Conservation (phyloP, 1,140 invertebrate species). For the Pemphigus obesinymphae region DNA sequence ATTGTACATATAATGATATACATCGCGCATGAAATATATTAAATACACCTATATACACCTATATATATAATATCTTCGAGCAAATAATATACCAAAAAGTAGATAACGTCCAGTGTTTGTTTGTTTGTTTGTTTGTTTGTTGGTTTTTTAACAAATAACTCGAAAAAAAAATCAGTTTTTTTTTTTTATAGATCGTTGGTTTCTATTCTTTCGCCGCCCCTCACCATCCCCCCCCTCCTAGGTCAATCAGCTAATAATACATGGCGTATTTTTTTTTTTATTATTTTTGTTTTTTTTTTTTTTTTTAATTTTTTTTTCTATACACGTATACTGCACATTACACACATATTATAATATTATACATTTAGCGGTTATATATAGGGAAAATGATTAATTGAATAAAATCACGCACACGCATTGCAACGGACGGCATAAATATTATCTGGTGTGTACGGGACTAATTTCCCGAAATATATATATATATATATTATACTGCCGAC, state of each 20-base stretch:
- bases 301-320: too few relatives aligned
- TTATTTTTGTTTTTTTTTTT: too few relatives aligned
- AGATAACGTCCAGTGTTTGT: neutral
- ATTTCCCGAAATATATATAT: conserved; percentile 9
- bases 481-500: neutral
- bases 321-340: too few relatives aligned
- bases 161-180: too few relatives aligned
- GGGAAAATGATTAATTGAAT: neutral
- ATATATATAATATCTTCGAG: too few relatives aligned
- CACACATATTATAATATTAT: too few relatives aligned
- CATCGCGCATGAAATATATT: neutral
- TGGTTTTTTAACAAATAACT: neutral
- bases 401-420: neutral
- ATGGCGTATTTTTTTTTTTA: neutral
- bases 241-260: neutral
- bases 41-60: too few relatives aligned
- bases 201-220: neutral
- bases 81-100: neutral
- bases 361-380: neutral
- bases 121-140: neutral
- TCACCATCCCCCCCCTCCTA: too few relatives aligned
- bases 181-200: neutral
- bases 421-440: neutral
- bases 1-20: neutral
- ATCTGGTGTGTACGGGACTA: neutral